Conservation (phyloP, 1,140 invertebrate genomes). For the Stegodyphus dumicola region DNA sequence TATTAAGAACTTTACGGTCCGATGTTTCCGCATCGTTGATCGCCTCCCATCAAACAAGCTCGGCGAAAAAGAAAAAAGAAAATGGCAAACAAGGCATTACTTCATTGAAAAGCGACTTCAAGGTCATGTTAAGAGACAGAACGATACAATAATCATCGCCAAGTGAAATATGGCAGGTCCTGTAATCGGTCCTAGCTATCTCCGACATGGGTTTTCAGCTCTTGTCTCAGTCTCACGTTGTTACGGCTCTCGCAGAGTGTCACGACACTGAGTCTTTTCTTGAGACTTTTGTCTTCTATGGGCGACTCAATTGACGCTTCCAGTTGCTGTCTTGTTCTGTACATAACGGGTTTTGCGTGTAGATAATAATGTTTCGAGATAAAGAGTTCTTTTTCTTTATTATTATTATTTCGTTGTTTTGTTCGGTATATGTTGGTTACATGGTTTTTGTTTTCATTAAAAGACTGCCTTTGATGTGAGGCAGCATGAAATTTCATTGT, state of each 20-base stretch:
- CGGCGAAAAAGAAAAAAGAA: background rate
- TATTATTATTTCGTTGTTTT: background rate
- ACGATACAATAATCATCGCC: constrained; percentile 17
- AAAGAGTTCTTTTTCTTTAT: background rate
- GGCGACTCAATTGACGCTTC: too few relatives aligned
- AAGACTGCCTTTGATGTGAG: too few relatives aligned
- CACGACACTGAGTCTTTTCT: background rate
- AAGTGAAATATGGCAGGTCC: constrained; percentile 26
- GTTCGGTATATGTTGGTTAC: background rate
- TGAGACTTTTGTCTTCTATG: background rate
- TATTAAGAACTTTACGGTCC: constrained; percentile 18
- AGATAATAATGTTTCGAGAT: background rate
- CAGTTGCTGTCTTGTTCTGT: too few relatives aligned
- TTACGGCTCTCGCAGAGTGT: background rate
- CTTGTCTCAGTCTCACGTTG: background rate
- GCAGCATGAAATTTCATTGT: too few relatives aligned
- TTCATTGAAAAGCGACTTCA: constrained; percentile 31
- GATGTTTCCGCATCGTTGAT: constrained; percentile 30
- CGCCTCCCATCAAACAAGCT: constrained; percentile 2
- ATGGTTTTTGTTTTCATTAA: background rate
- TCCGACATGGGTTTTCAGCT: background rate
- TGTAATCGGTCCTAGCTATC: constrained; percentile 14
- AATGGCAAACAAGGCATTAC: constrained; percentile 1
- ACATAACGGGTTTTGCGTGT: background rate
- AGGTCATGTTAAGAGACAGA: constrained; percentile 9